Conservation (phyloP, 2,113 vertebrate species). For the Gobiocypris rarus region DNA sequence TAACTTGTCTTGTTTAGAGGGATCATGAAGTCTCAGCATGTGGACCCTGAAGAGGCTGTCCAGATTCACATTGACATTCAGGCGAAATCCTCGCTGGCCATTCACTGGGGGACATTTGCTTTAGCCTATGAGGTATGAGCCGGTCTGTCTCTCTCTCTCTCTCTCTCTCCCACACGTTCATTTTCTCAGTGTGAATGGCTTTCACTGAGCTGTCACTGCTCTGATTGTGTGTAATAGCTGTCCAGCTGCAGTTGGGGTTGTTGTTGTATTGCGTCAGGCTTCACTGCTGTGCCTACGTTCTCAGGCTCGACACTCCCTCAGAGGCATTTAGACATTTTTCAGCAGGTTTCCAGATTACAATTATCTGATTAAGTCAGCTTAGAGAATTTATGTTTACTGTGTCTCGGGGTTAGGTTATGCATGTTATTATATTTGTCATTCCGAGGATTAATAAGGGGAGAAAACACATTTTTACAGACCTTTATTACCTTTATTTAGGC, state of each 20-base stretch:
- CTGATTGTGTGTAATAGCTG: constrained; percentile 20
- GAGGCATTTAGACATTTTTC: neutral
- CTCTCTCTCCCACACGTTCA: neutral
- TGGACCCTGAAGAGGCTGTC: constrained; percentile 93
- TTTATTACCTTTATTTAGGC: neutral
- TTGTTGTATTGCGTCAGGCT: constrained; percentile 15
- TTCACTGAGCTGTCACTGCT: constrained; percentile 18
- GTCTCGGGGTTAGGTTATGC: neutral
- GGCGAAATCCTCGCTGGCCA: constrained; percentile 87
- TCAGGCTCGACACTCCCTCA: neutral
- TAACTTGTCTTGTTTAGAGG: constrained; percentile 73
- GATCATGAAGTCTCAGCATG: constrained; percentile 92
- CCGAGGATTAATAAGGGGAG: neutral
- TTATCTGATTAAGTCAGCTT: neutral
- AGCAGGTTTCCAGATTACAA: neutral
- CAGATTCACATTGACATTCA: constrained; percentile 91
- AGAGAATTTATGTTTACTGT: neutral
- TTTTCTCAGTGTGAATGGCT: neutral
- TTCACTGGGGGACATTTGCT: constrained; percentile 97
- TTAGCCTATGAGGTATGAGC: constrained; percentile 89
- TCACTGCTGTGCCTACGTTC: neutral
- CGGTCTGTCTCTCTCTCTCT: neutral
- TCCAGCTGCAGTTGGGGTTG: constrained; percentile 15
- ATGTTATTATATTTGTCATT: neutral
- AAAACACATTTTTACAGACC: neutral